Percentiles rank a stretch among this genome's conserved stretches.
Conservation (phyloP, 2,797 vertebrate genomes). For the Coilia nasus region DNA sequence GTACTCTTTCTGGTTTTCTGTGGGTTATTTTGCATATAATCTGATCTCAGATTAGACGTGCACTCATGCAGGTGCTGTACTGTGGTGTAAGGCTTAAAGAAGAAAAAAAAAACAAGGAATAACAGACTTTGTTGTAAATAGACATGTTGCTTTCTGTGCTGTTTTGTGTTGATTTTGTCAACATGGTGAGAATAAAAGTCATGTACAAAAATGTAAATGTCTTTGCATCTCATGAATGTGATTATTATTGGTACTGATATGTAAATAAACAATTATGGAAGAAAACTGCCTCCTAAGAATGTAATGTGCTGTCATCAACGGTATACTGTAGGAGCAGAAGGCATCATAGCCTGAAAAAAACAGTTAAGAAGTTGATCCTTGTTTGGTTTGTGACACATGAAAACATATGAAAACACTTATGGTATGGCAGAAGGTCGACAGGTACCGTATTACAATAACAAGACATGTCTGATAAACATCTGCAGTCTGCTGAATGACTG, state of each 20-base stretch:
- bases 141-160: slow-evolving; percentile 41
- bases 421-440: too few relatives aligned
- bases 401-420: too few relatives aligned
- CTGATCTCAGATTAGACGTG: background rate
- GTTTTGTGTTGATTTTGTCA: slow-evolving; percentile 40
- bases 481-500: background rate
- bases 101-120: background rate
- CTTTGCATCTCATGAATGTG: slow-evolving; percentile 24
- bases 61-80: background rate
- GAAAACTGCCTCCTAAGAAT: background rate
- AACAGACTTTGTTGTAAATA: slow-evolving; percentile 40
- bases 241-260: background rate
- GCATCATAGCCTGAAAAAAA: too few relatives aligned
- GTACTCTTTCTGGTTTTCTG: slow-evolving; percentile 17
- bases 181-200: slow-evolving; percentile 42
- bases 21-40: background rate
- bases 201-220: slow-evolving; percentile 21
- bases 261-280: background rate
- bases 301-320: background rate
- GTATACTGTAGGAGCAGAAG: too few relatives aligned
- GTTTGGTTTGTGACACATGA: too few relatives aligned
- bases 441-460: too few relatives aligned
- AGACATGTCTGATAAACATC: background rate
- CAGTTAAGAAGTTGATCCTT: too few relatives aligned
- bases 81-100: slow-evolving; percentile 1